phyloP scores from a whole-genome alignment of 2,113 vertebrate species.

The Chloebia gouldiae region DNA sequence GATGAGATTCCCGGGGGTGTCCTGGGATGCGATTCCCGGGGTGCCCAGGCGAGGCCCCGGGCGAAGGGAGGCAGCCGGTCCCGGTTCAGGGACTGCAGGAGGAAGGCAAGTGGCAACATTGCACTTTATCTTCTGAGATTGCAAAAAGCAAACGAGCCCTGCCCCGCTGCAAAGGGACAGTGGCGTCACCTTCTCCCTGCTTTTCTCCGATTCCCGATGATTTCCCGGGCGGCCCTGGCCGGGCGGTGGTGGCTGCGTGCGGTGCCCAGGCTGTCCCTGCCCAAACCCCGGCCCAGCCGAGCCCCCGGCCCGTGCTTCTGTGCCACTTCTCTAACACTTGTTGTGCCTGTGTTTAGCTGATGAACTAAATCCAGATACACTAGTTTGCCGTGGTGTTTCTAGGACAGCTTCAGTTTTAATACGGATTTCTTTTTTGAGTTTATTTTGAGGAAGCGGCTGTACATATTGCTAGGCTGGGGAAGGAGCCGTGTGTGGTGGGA shows the following conservation, averaged over 20 bases:
- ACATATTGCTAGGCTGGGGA: background rate
- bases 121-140: conserved; percentile 21
- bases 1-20: background rate
- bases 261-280: background rate
- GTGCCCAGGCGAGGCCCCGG: background rate
- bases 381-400: background rate
- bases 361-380: background rate
- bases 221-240: background rate
- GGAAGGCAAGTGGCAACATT: background rate
- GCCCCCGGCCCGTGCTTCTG: background rate
- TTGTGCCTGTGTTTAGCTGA: conserved; percentile 43
- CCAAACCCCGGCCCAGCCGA: background rate
- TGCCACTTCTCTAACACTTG: conserved; percentile 37
- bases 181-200: background rate
- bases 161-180: background rate
- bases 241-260: background rate
- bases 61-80: fast-evolving
- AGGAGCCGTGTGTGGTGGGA: background rate
- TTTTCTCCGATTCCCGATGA: fast-evolving
- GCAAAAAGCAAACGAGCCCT: background rate
- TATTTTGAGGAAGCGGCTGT: background rate
- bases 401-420: conserved; percentile 3
- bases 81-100: background rate
- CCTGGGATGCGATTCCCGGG: background rate
- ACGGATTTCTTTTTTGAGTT: background rate